These are phyloP conservation scores for Archaeoteleia sp. DNA, from an alignment of 2,888 invertebrate species.

Conservation along the genomic window DNA sequence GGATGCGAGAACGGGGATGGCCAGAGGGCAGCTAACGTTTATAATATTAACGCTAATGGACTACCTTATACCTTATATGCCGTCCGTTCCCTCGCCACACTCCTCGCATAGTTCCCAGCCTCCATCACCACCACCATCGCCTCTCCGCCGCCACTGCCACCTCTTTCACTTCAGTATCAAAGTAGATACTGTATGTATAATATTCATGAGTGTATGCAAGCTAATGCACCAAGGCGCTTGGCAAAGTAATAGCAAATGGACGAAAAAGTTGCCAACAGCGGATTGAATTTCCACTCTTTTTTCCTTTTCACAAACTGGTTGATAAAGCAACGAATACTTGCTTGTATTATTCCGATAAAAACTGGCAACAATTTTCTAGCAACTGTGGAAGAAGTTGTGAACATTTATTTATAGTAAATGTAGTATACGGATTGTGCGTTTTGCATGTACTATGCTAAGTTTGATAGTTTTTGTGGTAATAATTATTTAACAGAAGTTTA, in stretches of 20 bases:
- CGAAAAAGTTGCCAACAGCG: constrained; percentile 48
- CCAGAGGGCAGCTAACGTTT: constrained; percentile 75
- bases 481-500: too few relatives aligned
- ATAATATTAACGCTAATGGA: constrained; percentile 76
- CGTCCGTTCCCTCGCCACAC: constrained; percentile 61
- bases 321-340: constrained; percentile 3
- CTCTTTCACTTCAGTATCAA: constrained; percentile 53
- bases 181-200: constrained; percentile 62
- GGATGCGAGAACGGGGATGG: constrained; percentile 66
- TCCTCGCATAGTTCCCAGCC: constrained; percentile 46
- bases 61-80: constrained; percentile 74
- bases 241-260: constrained; percentile 62
- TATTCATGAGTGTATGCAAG: constrained; percentile 73
- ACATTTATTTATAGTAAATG: too few relatives aligned
- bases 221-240: constrained; percentile 72
- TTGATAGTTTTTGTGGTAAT: too few relatives aligned
- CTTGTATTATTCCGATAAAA: too few relatives aligned
- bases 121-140: constrained; percentile 38
- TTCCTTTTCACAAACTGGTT: not conserved
- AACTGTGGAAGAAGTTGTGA: too few relatives aligned
- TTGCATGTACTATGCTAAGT: too few relatives aligned
- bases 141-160: constrained; percentile 40
- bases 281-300: constrained; percentile 45
- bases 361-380: too few relatives aligned
- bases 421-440: too few relatives aligned